phyloP scores from a whole-genome alignment of 2,797 vertebrate genomes.

The Octomys mimax region DNA sequence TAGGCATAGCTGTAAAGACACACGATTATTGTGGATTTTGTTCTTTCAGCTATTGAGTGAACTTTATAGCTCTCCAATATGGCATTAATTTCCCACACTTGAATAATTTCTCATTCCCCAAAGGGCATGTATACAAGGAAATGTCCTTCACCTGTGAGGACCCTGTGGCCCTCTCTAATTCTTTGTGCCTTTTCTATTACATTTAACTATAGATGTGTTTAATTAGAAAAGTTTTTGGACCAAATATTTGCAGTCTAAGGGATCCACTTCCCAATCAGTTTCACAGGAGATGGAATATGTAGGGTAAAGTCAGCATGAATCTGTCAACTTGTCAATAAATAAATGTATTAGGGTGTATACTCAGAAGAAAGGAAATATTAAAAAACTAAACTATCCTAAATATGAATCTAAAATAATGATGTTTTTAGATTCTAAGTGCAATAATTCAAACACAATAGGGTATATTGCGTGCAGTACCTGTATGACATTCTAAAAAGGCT shows the following conservation, averaged over 20 bases:
- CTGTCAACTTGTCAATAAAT: neutral
- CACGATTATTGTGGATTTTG: neutral
- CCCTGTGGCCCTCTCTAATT: neutral
- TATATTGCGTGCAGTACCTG: neutral
- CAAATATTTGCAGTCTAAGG: neutral
- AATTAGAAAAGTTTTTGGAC: conserved; percentile 9
- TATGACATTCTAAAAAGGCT: neutral
- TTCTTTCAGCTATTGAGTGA: conserved; percentile 21
- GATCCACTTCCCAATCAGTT: conserved; percentile 31
- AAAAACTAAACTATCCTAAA: neutral
- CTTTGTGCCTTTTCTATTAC: conserved; percentile 20
- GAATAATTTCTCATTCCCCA: conserved; percentile 40
- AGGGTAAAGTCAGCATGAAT: neutral
- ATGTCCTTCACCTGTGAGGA: neutral
- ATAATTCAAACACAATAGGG: conserved; percentile 10
- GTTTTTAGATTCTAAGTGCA: neutral
- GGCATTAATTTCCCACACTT: neutral
- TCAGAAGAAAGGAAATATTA: neutral
- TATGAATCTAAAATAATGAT: neutral
- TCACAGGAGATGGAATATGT: neutral
- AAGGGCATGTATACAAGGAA: neutral
- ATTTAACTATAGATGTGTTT: conserved; percentile 47
- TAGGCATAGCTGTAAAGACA: neutral
- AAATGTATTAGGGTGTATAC: neutral
- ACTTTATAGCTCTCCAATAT: neutral